Evolutionary conservation across 1,140 invertebrate genomes (phyloP).

Genomic region (Rhagoletis zephyria): DNA sequence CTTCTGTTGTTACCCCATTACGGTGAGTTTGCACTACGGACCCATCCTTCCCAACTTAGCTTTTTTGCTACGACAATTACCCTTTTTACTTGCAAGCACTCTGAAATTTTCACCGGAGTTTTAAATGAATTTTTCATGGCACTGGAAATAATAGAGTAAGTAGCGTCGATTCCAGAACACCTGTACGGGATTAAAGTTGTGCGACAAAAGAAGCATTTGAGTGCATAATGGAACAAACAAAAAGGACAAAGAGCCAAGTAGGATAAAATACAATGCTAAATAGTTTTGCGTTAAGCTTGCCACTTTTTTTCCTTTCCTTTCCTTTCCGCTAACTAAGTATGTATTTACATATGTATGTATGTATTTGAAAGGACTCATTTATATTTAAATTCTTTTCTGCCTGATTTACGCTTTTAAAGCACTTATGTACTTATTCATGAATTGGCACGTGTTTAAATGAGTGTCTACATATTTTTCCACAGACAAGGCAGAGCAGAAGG

Average conservation of each 20-base stretch:
- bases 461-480: background rate
- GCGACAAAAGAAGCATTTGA: constrained; percentile 30
- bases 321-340: background rate
- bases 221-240: constrained; percentile 16
- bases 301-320: background rate
- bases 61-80: background rate
- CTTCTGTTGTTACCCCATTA: background rate
- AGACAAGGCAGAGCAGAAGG: background rate
- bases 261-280: constrained; percentile 23
- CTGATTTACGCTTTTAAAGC: constrained; percentile 27
- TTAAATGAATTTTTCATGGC: constrained; percentile 46
- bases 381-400: constrained; percentile 13
- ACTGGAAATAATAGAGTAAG: constrained; percentile 15
- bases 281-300: constrained; percentile 20
- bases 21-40: background rate
- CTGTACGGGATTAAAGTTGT: constrained; percentile 42
- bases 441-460: background rate
- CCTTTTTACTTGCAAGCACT: background rate
- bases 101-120: constrained; percentile 22
- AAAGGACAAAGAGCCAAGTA: constrained; percentile 9
- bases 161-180: constrained; percentile 41
- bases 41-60: background rate
- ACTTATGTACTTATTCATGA: background rate
- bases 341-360: background rate
- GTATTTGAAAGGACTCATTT: background rate